These are phyloP conservation scores for Lacerta bilineata DNA, from an alignment of 2,797 vertebrate species.

Conservation along the genomic window DNA sequence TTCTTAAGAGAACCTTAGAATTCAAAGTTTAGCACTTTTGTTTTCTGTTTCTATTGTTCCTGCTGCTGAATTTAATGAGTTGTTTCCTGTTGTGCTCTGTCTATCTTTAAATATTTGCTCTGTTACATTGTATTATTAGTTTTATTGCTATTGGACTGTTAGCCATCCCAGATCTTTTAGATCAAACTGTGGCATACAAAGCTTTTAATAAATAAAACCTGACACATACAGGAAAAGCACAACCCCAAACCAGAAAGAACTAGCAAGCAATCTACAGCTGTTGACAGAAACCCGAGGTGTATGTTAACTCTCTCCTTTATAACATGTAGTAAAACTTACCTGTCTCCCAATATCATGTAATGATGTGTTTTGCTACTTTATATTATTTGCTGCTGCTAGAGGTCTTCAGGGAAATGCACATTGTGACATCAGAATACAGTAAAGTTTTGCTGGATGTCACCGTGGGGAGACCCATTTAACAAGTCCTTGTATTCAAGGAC, in stretches of 20 bases:
- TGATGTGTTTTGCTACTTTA: neutral
- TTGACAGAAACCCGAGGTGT: neutral
- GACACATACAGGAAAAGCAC: neutral
- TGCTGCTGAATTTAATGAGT: neutral
- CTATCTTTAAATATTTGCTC: neutral
- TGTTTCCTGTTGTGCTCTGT: neutral
- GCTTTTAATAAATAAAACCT: neutral
- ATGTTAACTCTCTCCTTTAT: neutral
- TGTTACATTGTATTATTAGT: neutral
- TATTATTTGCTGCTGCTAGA: neutral
- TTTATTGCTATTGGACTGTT: neutral
- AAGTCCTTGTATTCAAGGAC: neutral
- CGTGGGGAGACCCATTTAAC: neutral
- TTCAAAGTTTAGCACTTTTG: neutral
- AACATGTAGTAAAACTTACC: neutral
- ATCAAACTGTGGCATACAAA: neutral
- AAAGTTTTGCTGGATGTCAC: neutral
- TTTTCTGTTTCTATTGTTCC: constrained; percentile 2
- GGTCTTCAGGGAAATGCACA: neutral
- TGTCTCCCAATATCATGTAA: neutral
- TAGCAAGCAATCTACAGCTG: neutral
- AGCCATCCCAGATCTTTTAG: neutral
- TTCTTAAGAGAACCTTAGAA: neutral
- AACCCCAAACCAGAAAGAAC: neutral
- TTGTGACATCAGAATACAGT: neutral